A percentile compares a stretch with the other conserved stretches of the same genome.
Evolutionary conservation across 1,140 invertebrate species (phyloP).

Genomic region (Aphelenchoides fujianensis): DNA sequence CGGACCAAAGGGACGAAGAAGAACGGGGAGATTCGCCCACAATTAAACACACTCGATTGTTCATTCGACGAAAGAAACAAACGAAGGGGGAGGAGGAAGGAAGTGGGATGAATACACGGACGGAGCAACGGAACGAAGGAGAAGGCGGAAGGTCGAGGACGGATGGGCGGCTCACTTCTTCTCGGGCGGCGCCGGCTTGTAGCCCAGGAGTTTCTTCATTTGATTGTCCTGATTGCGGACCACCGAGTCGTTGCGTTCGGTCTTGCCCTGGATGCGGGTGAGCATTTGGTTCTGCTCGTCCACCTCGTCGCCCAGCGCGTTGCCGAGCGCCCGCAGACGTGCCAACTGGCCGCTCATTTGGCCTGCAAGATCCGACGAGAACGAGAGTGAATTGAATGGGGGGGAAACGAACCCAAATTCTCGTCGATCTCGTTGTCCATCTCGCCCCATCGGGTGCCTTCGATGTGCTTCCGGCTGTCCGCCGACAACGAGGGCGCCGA

Average conservation of each 20-base stretch:
- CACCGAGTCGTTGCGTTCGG: constrained; percentile 75
- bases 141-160: no score
- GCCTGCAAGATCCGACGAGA: no score
- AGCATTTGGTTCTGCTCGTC: constrained; percentile 80
- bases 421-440: constrained; percentile 62
- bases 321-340: constrained; percentile 76
- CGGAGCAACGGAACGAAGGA: no score
- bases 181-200: constrained; percentile 28
- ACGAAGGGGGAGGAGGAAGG: no score
- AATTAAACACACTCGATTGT: no score
- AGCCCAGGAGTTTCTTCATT: constrained; percentile 72
- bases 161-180: neutral
- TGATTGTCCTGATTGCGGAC: constrained; percentile 80
- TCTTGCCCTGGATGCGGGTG: constrained; percentile 77
- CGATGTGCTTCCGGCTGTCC: constrained; percentile 47
- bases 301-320: constrained; percentile 77
- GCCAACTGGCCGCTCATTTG: constrained; percentile 78
- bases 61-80: no score
- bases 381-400: neutral
- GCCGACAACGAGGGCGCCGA: constrained; percentile 42
- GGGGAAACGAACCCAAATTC: constrained; percentile 50
- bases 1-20: no score
- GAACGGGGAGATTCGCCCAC: no score
- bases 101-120: no score
- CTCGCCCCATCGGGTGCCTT: constrained; percentile 61